Evolutionary conservation across 2,113 vertebrate genomes (phyloP), one percentile per base, ranked within the genome.

Genomic region (Boulengerochromis microlepis): DNA sequence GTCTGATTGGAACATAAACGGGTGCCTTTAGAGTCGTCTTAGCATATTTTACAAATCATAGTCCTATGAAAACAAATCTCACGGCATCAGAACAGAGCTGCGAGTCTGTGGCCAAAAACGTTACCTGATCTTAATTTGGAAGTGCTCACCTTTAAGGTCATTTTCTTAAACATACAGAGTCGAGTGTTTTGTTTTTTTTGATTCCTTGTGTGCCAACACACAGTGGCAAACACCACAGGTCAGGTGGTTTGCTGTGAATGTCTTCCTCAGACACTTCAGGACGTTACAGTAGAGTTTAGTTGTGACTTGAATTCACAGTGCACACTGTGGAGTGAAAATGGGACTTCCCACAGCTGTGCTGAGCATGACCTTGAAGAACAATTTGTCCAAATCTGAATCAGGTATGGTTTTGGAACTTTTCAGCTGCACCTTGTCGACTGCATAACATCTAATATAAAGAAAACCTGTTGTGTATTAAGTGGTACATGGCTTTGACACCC

Each of bases 111-210:
- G 35, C 38, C 29, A 76, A 47, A 50, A 76, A 8, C 16, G 6
- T 76, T 50, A 76, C 42, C 71, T 78, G 71, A 78, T 50, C 10
- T 50, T 31, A 78, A 78, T 78, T 78, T 50, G 42, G 42, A 11
- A 19, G 4, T 8, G 10, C 42, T 50, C 26, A 7, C 71, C 10
- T 19, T 50, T 50, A 78, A 78, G 16, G 16, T 50, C 3, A 31
- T 7, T 74, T 45, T 26, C 40, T 74, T 69, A 74, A 78, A 78
- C 71, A 50, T 31, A 29, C 6, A 16, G 42, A 19, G 42, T 50
- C 1, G 16, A 10, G 40, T 76, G 71, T 2, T 11, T 4, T 7
- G 0, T 0, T 33, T n/a, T 61, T n/a, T 66, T 64, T 5, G 0
- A 38, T 42, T 42, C 0, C 35, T 71, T 71, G 11, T 47, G 24